Conservation (phyloP, 2,888 invertebrate genomes). For the Pegoplata infirma region DNA sequence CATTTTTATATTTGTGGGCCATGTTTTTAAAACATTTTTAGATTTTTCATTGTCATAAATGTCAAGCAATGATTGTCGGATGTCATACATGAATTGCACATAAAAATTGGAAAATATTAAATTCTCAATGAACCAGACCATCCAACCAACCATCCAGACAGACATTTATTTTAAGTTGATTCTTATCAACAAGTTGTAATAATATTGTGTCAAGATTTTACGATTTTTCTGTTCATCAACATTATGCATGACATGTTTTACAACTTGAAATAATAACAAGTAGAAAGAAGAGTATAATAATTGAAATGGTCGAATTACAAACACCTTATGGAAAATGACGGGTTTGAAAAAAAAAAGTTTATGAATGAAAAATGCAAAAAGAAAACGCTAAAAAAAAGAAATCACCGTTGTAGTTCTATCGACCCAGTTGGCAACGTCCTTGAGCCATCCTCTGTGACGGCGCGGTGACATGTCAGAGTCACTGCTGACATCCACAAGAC, state of each 20-base stretch:
- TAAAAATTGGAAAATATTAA: conserved; percentile 31
- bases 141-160: background rate
- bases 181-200: conserved; percentile 60
- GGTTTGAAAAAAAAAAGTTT: too few relatives aligned
- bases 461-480: too few relatives aligned
- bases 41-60: conserved; percentile 54
- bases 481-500: too few relatives aligned
- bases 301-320: background rate
- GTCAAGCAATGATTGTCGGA: conserved; percentile 52
- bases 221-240: conserved; percentile 48
- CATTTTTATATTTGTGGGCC: conserved; percentile 36
- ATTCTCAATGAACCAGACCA: background rate
- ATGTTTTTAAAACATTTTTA: conserved; percentile 37
- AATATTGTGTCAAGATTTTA: conserved; percentile 59
- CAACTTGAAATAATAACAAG: conserved; percentile 9
- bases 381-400: too few relatives aligned
- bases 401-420: too few relatives aligned
- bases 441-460: too few relatives aligned
- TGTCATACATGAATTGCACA: conserved; percentile 41
- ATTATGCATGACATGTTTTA: conserved; percentile 47
- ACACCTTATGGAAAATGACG: too few relatives aligned
- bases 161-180: conserved; percentile 25
- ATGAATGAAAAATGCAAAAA: too few relatives aligned
- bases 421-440: too few relatives aligned
- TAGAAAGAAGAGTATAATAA: background rate